These are phyloP conservation scores for Sebastes trivittatus DNA, from an alignment of 2,797 vertebrate genomes.

Conservation along the genomic window DNA sequence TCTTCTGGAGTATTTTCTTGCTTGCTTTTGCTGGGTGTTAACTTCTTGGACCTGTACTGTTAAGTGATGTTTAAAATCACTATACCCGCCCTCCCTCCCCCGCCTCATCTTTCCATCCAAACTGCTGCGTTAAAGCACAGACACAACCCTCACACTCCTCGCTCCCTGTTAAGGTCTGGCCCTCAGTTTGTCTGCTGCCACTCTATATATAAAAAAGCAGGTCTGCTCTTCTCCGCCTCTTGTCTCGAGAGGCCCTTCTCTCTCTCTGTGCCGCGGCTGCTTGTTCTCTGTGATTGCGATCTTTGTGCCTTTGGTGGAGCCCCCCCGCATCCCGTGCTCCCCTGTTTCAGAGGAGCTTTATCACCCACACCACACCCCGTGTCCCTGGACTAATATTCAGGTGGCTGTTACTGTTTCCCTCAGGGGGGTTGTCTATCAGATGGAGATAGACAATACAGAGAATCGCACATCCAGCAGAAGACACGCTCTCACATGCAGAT, in stretches of 20 bases:
- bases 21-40: background rate
- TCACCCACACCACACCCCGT: constrained; percentile 28
- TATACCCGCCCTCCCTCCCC: background rate
- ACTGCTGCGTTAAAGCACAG: constrained; percentile 33
- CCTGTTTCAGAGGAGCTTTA: constrained; percentile 40
- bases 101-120: constrained; percentile 36
- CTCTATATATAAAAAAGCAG: constrained; percentile 41
- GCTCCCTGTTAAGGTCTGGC: constrained; percentile 13
- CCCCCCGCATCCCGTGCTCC: constrained; percentile 10
- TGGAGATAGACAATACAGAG: constrained; percentile 22
- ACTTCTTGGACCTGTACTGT: constrained; percentile 11
- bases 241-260: constrained; percentile 70
- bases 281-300: constrained; percentile 68
- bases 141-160: constrained; percentile 10
- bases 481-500: background rate
- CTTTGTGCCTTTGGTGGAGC: constrained; percentile 47
- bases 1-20: background rate
- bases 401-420: constrained; percentile 43
- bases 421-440: constrained; percentile 35
- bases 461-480: background rate
- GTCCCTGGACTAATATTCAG: constrained; percentile 61
- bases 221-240: constrained; percentile 48
- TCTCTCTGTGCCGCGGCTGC: constrained; percentile 42
- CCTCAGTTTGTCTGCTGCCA: constrained; percentile 48
- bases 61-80: constrained; percentile 39